These are phyloP conservation scores for Siniperca knerii DNA, from an alignment of 2,113 vertebrate species.

Conservation along the genomic window DNA sequence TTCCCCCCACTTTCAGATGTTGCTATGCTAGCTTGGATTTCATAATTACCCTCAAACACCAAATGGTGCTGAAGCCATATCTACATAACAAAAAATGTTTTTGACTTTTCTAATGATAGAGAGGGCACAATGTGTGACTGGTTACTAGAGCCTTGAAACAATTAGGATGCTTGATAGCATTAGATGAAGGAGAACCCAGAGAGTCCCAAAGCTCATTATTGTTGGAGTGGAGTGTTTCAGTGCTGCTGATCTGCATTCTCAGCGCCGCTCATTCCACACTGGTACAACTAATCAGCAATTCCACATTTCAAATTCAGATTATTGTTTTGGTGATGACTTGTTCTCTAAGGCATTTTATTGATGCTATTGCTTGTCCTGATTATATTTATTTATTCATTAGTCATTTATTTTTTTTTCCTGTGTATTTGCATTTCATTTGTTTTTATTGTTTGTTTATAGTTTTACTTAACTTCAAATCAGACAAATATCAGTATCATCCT, in stretches of 20 bases:
- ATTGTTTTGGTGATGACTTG: conserved; percentile 54
- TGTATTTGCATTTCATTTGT: neutral
- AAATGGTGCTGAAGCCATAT: neutral
- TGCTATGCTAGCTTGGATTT: neutral
- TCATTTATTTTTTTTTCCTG: neutral
- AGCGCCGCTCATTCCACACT: conserved; percentile 6
- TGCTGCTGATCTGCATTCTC: conserved; percentile 51
- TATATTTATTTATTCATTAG: conserved; percentile 51
- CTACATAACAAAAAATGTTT: neutral
- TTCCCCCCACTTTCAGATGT: neutral
- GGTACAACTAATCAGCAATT: conserved; percentile 54
- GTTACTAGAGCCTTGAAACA: conserved; percentile 22
- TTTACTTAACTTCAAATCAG: neutral
- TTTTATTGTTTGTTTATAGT: neutral
- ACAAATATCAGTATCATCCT: neutral
- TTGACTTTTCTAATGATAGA: conserved; percentile 4
- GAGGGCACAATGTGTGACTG: neutral
- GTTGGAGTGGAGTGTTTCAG: conserved; percentile 39
- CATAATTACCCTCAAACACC: neutral
- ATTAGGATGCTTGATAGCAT: conserved; percentile 21
- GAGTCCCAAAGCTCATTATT: conserved; percentile 64
- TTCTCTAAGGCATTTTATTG: conserved; percentile 49
- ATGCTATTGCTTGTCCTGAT: conserved; percentile 28
- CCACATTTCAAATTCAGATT: conserved; percentile 56
- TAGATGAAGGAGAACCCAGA: conserved; percentile 1